Base-by-base conservation (phyloP, 2,888 invertebrate genomes). In the Apeira syringaria region DNA sequence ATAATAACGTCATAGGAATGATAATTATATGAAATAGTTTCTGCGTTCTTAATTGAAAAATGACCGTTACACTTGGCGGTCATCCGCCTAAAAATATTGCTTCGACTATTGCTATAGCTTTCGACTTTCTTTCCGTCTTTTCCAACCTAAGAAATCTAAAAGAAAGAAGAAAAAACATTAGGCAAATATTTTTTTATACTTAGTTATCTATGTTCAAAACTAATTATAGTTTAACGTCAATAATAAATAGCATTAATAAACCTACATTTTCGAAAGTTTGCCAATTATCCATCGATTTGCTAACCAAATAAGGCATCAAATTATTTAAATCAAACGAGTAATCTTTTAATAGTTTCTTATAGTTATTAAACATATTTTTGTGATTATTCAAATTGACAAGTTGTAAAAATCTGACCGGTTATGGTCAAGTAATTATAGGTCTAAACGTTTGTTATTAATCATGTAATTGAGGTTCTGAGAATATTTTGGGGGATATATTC, bases 271-370 rank as follows among this genome's bases (percentile, higher is more conserved):
- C 31, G 45, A 46, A 46, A 46, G 45, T 31, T 35, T 12, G 15
- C 27, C 45, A 46, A 46, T 46, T 40, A 46, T 11, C 24, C 30
- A 9, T 12, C 25, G 22, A 47, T 41, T 47, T 13, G 37, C 41
- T 26, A 47, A 50, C 52, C 52, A 56, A 56, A 56, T 47, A 49
- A 48, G 43, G 49, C 42, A 39, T 50, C 48, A 45, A 53, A 53
- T 46, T 41, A 50, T 50, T 26, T 36, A 43, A 40, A 40, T 35
- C 41, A 45, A 50, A 31, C 31, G 5, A 26, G 20, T 47, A 47
- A 49, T 43, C 24, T 46, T 51, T 44, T 53, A 48, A 51, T 47
- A 24, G 42, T 47, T 30, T 33, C 15, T 46, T 41, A n/a, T 39
- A 31, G 32, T 20, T 28, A 48, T 48, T 40, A 46, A 13, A 31